These are phyloP conservation scores for Apostichopus leukothele DNA, from an alignment of 53 echinoderm and acorn worm genomes.

Conservation along the genomic window DNA sequence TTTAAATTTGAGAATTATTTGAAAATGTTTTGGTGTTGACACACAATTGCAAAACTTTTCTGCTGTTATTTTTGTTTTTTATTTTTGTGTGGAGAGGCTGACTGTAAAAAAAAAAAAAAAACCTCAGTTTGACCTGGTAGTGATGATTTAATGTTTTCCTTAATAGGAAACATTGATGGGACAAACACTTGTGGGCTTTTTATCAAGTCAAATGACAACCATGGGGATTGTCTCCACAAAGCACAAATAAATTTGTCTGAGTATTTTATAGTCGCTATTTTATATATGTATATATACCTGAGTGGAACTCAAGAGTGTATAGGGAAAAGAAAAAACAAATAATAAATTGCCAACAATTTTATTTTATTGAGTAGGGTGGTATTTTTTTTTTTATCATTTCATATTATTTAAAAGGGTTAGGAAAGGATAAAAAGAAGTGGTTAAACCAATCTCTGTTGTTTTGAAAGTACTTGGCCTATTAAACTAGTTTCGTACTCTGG, in stretches of 20 bases:
- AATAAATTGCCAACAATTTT: not conserved
- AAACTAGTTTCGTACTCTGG: not conserved
- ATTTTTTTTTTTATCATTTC: not conserved
- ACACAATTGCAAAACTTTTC: constrained; percentile 6
- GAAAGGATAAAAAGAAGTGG: not conserved
- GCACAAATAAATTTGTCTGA: constrained; percentile 37
- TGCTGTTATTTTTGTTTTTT: not conserved
- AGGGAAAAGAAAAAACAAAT: not conserved
- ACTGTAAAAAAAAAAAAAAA: not conserved
- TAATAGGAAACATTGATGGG: constrained; percentile 28
- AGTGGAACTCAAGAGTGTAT: not conserved
- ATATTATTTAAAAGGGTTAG: not conserved
- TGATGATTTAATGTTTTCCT: constrained; percentile 30
- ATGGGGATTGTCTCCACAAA: constrained; percentile 26
- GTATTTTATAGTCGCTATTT: not conserved
- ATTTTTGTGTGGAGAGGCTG: not conserved
- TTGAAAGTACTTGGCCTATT: not conserved
- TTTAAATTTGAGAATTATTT: constrained; percentile 1
- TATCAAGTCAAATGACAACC: constrained; percentile 42
- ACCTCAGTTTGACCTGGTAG: not conserved
- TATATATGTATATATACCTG: not conserved
- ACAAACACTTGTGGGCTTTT: constrained; percentile 38
- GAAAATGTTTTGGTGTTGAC: constrained; percentile 3
- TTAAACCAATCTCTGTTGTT: not conserved
- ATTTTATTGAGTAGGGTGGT: not conserved